These are phyloP conservation scores for Falco cherrug DNA, from an alignment of 2,797 vertebrate genomes.

Conservation along the genomic window DNA sequence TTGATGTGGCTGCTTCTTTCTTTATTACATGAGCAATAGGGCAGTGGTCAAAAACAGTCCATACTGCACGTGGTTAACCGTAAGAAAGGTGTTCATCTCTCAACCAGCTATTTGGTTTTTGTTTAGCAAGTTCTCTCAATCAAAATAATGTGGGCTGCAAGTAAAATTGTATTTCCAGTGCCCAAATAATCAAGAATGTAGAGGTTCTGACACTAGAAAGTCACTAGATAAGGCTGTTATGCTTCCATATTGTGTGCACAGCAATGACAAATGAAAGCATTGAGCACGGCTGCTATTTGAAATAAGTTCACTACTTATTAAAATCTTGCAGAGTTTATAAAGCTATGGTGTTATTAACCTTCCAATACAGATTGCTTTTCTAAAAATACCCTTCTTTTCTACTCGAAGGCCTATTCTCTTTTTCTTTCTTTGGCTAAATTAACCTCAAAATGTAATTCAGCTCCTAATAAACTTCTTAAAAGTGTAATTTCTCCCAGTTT, in stretches of 20 bases:
- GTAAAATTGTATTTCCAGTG: background rate
- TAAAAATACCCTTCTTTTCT: conserved; percentile 14
- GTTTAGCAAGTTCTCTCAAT: background rate
- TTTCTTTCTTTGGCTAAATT: background rate
- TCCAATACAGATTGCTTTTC: background rate
- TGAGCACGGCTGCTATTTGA: background rate
- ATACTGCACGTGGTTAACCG: fast-evolving
- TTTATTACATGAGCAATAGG: background rate
- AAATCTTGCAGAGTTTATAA: background rate
- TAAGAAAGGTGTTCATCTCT: background rate
- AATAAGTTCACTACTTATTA: background rate
- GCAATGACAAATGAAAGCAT: background rate
- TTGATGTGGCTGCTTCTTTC: background rate
- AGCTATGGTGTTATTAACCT: conserved; percentile 1
- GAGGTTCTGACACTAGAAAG: background rate
- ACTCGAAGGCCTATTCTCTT: background rate
- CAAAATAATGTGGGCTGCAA: background rate
- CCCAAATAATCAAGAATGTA: background rate
- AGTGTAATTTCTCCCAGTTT: background rate
- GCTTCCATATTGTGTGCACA: background rate
- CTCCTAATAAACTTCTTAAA: background rate
- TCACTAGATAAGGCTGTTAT: background rate
- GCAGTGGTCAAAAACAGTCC: background rate
- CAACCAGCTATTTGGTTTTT: background rate
- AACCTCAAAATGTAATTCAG: background rate